phyloP scores from a whole-genome alignment of 2,888 invertebrate species.

The Penaeus monodon region DNA sequence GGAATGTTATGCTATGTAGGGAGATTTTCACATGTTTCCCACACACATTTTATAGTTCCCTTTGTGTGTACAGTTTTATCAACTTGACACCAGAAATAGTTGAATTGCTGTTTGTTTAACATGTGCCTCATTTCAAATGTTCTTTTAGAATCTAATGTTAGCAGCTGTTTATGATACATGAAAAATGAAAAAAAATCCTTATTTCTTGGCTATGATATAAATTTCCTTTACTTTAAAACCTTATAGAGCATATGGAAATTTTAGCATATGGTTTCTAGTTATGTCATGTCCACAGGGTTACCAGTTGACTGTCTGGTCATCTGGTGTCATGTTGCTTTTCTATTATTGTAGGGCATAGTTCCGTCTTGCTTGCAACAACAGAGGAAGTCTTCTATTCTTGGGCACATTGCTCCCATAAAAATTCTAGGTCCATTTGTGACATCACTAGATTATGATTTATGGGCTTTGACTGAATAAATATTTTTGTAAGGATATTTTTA shows the following conservation, averaged over 20 bases:
- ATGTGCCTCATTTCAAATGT: too few species aligned
- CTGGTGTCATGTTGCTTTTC: slow-evolving; percentile 36
- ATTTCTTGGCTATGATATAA: too few species aligned
- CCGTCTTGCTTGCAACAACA: slow-evolving; percentile 14
- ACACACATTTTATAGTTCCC: slow-evolving; percentile 50
- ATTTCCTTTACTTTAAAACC: too few species aligned
- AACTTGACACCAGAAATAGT: slow-evolving; percentile 38
- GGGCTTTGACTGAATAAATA: slow-evolving; percentile 31
- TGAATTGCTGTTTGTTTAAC: not conserved
- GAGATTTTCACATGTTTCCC: slow-evolving; percentile 31
- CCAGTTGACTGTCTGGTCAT: not conserved
- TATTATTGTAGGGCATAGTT: slow-evolving; percentile 37
- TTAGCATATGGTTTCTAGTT: too few species aligned
- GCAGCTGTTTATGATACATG: too few species aligned
- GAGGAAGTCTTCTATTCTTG: slow-evolving; percentile 14
- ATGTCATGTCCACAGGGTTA: too few species aligned
- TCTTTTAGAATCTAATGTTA: too few species aligned
- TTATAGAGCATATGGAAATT: too few species aligned
- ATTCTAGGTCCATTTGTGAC: slow-evolving; percentile 19
- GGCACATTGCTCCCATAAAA: not conserved
- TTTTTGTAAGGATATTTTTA: slow-evolving; percentile 43
- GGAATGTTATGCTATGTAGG: slow-evolving; percentile 21
- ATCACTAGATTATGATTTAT: slow-evolving; percentile 26
- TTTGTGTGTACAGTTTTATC: slow-evolving; percentile 37
- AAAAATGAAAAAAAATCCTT: too few species aligned